phyloP scores from a whole-genome alignment of 2,888 invertebrate species.

The Drosophila antonietae region DNA sequence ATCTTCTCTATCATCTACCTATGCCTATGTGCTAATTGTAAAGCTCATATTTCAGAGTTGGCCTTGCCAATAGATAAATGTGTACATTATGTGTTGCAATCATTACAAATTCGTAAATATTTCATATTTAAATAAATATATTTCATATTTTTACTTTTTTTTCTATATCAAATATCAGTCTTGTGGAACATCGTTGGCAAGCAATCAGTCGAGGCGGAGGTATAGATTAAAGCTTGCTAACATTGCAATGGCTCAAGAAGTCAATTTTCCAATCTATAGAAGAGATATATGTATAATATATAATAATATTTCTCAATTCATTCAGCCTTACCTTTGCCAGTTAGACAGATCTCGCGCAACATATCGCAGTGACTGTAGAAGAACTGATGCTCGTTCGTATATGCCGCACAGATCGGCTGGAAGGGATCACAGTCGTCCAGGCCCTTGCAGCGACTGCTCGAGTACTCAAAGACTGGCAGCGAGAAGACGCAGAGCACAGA shows the following conservation, averaged over 20 bases:
- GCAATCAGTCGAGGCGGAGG: neutral
- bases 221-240: constrained; percentile 51
- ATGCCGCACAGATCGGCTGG: constrained; percentile 75
- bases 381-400: constrained; percentile 79
- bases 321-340: constrained; percentile 72
- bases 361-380: constrained; percentile 82
- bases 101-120: neutral
- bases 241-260: constrained; percentile 78
- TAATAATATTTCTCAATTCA: neutral
- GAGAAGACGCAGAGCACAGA: constrained; percentile 49
- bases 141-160: constrained; percentile 28
- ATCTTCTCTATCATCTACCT: neutral
- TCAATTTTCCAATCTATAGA: constrained; percentile 78
- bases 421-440: constrained; percentile 73
- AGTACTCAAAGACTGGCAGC: constrained; percentile 50
- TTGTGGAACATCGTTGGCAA: constrained; percentile 22
- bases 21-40: neutral
- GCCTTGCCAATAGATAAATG: neutral
- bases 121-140: neutral
- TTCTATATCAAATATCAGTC: constrained; percentile 47
- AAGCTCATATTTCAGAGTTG: neutral
- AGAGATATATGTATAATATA: neutral
- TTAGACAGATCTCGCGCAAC: constrained; percentile 78
- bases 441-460: constrained; percentile 44
- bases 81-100: neutral